phyloP scores from a whole-genome alignment of 2,113 vertebrate genomes.

The Rallus limicola region DNA sequence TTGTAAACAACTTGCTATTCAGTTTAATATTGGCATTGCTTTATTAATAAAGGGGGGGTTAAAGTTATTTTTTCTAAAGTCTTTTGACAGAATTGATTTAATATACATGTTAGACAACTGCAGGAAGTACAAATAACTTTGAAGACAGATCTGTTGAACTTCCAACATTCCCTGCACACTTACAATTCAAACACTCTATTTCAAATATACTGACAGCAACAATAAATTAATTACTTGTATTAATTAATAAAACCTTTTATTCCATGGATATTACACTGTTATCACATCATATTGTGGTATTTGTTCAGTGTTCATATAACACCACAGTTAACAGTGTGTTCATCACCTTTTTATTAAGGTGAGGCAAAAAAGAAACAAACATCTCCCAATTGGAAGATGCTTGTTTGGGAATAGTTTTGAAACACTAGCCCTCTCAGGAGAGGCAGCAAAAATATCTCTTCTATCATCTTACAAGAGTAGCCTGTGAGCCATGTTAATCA shows the following conservation, averaged over 20 bases:
- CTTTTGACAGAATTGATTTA: not conserved
- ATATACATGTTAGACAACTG: not conserved
- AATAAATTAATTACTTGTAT: not conserved
- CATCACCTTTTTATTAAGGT: not conserved
- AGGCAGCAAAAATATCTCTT: constrained; percentile 34
- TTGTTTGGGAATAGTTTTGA: constrained; percentile 35
- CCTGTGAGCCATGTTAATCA: constrained; percentile 44
- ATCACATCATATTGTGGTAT: not conserved
- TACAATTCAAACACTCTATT: not conserved
- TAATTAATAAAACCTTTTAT: not conserved
- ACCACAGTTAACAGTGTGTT: not conserved
- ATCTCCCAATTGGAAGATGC: not conserved
- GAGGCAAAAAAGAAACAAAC: constrained; percentile 31
- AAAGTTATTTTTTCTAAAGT: not conserved
- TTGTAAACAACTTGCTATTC: not conserved
- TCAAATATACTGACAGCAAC: not conserved
- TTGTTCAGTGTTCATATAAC: not conserved
- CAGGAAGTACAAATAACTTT: not conserved
- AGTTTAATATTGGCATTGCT: not conserved
- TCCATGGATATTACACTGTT: not conserved
- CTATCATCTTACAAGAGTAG: constrained; percentile 40
- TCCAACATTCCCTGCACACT: not conserved
- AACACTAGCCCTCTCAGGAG: constrained; percentile 6
- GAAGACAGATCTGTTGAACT: not conserved
- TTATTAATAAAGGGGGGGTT: not conserved